Conservation (phyloP, 2,113 vertebrate genomes). For the Astatoreochromis straeleni region DNA sequence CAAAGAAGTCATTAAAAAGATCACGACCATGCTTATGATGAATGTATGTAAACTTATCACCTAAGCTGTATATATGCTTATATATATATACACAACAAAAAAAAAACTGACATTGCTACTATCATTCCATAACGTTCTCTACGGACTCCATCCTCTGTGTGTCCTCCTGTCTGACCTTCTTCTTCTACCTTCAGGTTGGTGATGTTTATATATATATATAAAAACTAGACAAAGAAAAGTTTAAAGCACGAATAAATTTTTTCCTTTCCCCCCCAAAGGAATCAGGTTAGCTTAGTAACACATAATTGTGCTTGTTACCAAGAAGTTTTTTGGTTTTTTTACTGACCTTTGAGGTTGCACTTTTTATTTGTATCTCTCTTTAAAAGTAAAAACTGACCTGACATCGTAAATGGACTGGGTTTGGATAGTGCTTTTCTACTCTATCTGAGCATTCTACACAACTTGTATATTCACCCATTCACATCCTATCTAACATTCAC, state of each 20-base stretch:
- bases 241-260: neutral
- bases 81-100: neutral
- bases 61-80: neutral
- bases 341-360: neutral
- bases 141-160: too few species aligned
- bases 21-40: neutral
- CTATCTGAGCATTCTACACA: neutral
- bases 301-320: neutral
- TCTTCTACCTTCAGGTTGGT: too few species aligned
- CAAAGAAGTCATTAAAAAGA: neutral
- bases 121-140: too few species aligned
- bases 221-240: neutral
- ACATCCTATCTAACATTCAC: neutral
- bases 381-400: neutral
- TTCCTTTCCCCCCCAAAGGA: neutral
- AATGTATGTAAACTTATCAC: neutral
- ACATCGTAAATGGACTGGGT: accelerated
- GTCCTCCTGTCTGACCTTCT: too few species aligned
- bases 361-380: neutral
- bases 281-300: neutral
- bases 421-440: neutral
- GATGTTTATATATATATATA: neutral
- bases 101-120: too few species aligned
- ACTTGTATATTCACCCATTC: neutral
- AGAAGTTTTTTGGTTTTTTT: accelerated